Evolutionary conservation across 23 tunicate genomes (phyloP).

Genomic region (Ciona savignyi): DNA sequence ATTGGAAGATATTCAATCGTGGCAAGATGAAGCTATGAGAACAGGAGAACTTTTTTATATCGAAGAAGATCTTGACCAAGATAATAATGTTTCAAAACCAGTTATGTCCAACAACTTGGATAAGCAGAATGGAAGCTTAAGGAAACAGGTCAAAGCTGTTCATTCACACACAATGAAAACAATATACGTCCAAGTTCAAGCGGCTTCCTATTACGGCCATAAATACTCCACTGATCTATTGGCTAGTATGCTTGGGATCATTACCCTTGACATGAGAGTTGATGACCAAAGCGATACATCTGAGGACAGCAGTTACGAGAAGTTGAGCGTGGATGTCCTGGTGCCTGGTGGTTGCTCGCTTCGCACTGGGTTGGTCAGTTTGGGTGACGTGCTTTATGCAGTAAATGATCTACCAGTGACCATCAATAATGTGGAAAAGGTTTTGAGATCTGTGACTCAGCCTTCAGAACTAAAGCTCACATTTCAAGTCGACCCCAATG

Average conservation of each 20-base stretch:
- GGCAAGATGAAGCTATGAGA: conserved; percentile 54
- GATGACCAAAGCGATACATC: not conserved
- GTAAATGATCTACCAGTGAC: conserved; percentile 44
- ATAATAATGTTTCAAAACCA: not conserved
- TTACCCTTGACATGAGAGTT: conserved; percentile 13
- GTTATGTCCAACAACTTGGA: not conserved
- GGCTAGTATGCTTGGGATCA: conserved; percentile 58
- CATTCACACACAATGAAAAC: conserved; percentile 1
- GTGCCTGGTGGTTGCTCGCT: conserved; percentile 58
- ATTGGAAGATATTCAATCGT: conserved; percentile 20
- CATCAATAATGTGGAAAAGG: conserved; percentile 37
- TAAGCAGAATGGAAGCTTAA: not conserved
- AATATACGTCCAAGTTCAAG: conserved; percentile 31
- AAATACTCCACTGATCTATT: conserved; percentile 11
- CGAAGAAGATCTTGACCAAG: conserved; percentile 16
- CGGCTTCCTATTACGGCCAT: conserved; percentile 23
- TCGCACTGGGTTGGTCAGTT: conserved; percentile 23
- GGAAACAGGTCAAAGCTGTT: not conserved
- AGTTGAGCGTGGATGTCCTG: conserved; percentile 35
- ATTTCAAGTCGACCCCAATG: not conserved
- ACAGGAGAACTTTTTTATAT: conserved; percentile 60
- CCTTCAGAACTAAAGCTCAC: conserved; percentile 36
- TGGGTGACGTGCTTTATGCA: conserved; percentile 58
- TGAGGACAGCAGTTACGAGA: conserved; percentile 1
- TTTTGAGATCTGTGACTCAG: conserved; percentile 24